These are phyloP conservation scores for Tetramorium simillimum DNA, from an alignment of 1,140 invertebrate genomes.

Conservation along the genomic window DNA sequence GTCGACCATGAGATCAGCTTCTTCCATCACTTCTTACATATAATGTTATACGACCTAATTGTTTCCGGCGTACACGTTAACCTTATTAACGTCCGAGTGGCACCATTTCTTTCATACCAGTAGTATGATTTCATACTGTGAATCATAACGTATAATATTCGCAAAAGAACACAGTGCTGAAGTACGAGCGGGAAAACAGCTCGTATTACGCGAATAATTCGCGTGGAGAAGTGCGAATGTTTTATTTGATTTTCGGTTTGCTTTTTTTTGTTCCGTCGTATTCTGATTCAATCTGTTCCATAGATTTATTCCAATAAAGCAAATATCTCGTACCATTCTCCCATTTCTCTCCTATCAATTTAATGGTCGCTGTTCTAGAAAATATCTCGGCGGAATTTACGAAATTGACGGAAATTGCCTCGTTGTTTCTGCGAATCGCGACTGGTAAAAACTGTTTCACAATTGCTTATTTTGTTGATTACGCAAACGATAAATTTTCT, in stretches of 20 bases:
- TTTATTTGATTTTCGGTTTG: background rate
- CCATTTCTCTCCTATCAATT: conserved; percentile 2
- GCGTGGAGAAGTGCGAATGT: background rate
- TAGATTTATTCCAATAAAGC: conserved; percentile 37
- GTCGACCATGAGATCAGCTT: conserved; percentile 37
- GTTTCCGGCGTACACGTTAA: conserved; percentile 34
- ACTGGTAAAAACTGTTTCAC: conserved; percentile 26
- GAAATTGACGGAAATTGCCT: conserved; percentile 34
- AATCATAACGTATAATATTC: background rate
- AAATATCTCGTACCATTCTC: conserved; percentile 14
- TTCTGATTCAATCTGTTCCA: conserved; percentile 38
- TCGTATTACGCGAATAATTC: background rate
- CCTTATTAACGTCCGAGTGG: conserved; percentile 25
- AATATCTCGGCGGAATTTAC: conserved; percentile 49
- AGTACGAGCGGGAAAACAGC: background rate
- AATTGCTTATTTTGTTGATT: conserved; percentile 34
- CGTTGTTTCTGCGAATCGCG: background rate
- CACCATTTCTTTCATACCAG: background rate
- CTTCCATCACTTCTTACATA: conserved; percentile 46
- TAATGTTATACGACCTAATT: conserved; percentile 48
- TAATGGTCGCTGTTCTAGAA: conserved; percentile 25
- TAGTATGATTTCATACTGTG: background rate
- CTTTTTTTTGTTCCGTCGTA: background rate
- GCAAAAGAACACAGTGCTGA: background rate
- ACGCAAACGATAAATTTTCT: conserved; percentile 29